Percentiles rank a stretch among this genome's conserved stretches.
Evolutionary conservation across 2,113 vertebrate genomes (phyloP).

Genomic region (Apteryx owenii): DNA sequence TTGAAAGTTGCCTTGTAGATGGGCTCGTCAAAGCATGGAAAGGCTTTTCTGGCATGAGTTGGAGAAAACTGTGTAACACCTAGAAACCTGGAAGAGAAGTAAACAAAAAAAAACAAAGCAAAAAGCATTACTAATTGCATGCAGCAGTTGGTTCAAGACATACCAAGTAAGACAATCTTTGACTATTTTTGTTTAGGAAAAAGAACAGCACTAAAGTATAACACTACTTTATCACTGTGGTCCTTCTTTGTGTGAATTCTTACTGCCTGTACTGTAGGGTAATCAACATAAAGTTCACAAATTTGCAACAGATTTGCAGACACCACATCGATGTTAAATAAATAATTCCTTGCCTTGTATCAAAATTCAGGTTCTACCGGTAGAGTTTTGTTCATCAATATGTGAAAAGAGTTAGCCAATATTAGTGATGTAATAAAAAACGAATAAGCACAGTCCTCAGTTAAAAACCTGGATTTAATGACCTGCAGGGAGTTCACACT

Average conservation of each 20-base stretch:
- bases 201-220: not conserved
- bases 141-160: not conserved
- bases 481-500: not conserved
- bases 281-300: not conserved
- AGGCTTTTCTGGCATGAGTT: slow-evolving; percentile 95
- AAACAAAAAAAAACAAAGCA: not conserved
- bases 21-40: slow-evolving; percentile 98
- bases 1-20: slow-evolving; percentile 98
- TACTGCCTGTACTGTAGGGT: not conserved
- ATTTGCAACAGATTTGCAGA: not conserved
- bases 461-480: not conserved
- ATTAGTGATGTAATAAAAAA: not conserved
- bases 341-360: not conserved
- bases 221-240: not conserved
- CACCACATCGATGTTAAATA: not conserved
- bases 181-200: not conserved
- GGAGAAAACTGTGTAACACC: slow-evolving; percentile 97
- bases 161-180: not conserved
- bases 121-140: not conserved
- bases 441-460: not conserved
- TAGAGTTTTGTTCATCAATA: not conserved
- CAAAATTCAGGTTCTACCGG: not conserved
- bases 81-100: slow-evolving; percentile 83
- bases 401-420: not conserved
- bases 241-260: slow-evolving; percentile 17